Conservation (phyloP, 2,888 invertebrate genomes). For the Augiades crinisus region DNA sequence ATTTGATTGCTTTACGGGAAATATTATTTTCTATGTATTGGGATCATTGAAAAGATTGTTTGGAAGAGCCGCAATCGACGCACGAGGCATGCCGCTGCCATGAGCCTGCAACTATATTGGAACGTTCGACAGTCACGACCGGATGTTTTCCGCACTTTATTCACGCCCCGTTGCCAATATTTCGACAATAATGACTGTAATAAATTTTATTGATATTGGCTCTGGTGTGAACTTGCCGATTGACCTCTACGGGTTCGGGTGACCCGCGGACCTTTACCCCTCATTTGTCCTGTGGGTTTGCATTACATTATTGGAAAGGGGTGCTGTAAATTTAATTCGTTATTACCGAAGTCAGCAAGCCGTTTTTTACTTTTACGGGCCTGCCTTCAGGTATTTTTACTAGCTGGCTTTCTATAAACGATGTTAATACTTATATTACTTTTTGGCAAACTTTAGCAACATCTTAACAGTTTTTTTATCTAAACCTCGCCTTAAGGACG, state of each 20-base stretch:
- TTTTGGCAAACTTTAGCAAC: too few relatives aligned
- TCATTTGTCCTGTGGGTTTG: constrained; percentile 18
- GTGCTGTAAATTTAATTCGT: constrained; percentile 14
- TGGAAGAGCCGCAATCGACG: too few relatives aligned
- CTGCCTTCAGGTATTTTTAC: neutral
- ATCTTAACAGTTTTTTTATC: too few relatives aligned
- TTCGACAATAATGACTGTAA: constrained; percentile 39
- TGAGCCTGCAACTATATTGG: too few relatives aligned
- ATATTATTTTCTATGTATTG: too few relatives aligned
- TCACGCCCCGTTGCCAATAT: constrained; percentile 31
- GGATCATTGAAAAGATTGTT: too few relatives aligned
- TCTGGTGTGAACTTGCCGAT: constrained; percentile 31
- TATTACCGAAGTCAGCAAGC: constrained; percentile 10
- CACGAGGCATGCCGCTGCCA: too few relatives aligned
- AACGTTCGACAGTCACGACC: neutral
- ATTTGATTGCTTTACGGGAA: too few relatives aligned
- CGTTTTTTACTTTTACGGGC: neutral
- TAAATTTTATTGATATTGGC: constrained; percentile 40
- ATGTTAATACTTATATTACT: too few relatives aligned
- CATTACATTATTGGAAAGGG: constrained; percentile 19
- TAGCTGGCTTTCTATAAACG: neutral
- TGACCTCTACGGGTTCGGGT: constrained; percentile 26
- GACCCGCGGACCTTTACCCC: constrained; percentile 15
- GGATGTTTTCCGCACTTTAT: constrained; percentile 19
- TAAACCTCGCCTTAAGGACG: too few relatives aligned